Conservation (phyloP, 2,797 vertebrate genomes). For the Sphenodon punctatus region DNA sequence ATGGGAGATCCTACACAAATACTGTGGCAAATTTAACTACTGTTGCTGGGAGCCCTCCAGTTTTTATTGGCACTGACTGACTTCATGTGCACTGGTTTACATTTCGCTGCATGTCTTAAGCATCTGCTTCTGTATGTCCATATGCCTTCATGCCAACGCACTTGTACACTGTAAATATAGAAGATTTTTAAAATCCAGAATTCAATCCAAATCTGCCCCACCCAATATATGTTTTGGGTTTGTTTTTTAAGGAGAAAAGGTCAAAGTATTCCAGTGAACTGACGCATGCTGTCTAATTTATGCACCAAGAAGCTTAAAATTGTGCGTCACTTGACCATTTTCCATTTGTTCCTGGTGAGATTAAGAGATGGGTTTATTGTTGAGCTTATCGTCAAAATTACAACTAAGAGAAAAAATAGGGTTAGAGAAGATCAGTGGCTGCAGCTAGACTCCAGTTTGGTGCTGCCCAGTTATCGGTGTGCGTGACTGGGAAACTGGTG, state of each 20-base stretch:
- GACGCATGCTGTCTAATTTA: slow-evolving; percentile 73
- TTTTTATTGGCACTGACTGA: slow-evolving; percentile 38
- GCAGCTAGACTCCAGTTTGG: slow-evolving; percentile 59
- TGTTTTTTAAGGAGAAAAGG: slow-evolving; percentile 75
- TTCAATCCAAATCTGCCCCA: slow-evolving; percentile 52
- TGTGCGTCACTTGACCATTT: slow-evolving; percentile 75
- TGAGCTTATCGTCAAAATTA: slow-evolving; percentile 73
- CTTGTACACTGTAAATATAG: slow-evolving; percentile 54
- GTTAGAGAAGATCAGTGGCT: slow-evolving; percentile 57
- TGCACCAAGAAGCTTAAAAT: slow-evolving; percentile 68
- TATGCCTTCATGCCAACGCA: slow-evolving; percentile 58
- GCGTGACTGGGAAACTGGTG: slow-evolving; percentile 46
- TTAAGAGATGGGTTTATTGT: slow-evolving; percentile 71
- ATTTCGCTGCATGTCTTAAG: slow-evolving; percentile 30
- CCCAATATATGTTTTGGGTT: slow-evolving; percentile 38
- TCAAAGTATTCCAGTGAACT: slow-evolving; percentile 76
- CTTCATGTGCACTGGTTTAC: slow-evolving; percentile 30
- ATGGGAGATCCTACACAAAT: slow-evolving; percentile 3
- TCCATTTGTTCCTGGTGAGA: slow-evolving; percentile 74
- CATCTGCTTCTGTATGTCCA: slow-evolving; percentile 29
- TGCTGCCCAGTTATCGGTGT: slow-evolving; percentile 32
- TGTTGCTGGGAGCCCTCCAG: slow-evolving; percentile 13
- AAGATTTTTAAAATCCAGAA: slow-evolving; percentile 48
- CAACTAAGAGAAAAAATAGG: slow-evolving; percentile 58
- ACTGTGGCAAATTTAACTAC: slow-evolving; percentile 12